A percentile compares a stretch with the other conserved stretches of the same genome.
These are phyloP conservation scores for Spodoptera litura DNA, from an alignment of 1,140 invertebrate genomes.

Conservation along the genomic window DNA sequence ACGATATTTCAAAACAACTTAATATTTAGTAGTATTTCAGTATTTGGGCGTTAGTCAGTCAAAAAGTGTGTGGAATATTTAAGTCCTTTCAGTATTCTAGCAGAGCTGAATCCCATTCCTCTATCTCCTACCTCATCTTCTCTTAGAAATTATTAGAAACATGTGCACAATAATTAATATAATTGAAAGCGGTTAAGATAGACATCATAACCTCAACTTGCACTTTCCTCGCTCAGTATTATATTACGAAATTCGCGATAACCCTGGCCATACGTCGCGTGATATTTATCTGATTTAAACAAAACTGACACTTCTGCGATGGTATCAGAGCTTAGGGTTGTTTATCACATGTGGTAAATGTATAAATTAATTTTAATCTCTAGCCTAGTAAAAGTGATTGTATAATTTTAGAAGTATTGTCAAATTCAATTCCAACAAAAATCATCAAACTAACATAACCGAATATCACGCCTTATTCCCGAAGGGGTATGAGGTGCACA, in stretches of 20 bases:
- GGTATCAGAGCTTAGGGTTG: conserved; percentile 5
- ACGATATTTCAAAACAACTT: too few relatives aligned
- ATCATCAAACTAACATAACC: too few relatives aligned
- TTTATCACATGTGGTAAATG: not conserved
- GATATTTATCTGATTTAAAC: conserved; percentile 11
- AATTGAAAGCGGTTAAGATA: conserved; percentile 13
- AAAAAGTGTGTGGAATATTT: too few relatives aligned
- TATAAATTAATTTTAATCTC: not conserved
- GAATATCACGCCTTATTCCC: too few relatives aligned
- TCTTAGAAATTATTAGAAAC: not conserved
- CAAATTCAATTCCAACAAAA: too few relatives aligned
- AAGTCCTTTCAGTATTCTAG: not conserved
- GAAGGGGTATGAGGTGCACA: too few relatives aligned
- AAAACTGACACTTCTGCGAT: conserved; percentile 16
- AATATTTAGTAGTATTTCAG: too few relatives aligned
- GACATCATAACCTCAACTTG: conserved; percentile 11
- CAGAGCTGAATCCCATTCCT: too few relatives aligned
- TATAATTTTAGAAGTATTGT: too few relatives aligned
- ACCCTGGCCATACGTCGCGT: not conserved
- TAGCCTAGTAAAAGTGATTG: too few relatives aligned
- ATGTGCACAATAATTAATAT: not conserved
- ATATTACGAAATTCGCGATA: conserved; percentile 15
- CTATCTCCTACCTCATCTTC: too few relatives aligned
- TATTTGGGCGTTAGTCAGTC: too few relatives aligned
- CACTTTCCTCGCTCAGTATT: not conserved